A percentile compares a stretch with the other conserved stretches of the same genome.
Evolutionary conservation across 2,113 vertebrate genomes (phyloP).

Genomic region (Brachypodius melanocephalos): DNA sequence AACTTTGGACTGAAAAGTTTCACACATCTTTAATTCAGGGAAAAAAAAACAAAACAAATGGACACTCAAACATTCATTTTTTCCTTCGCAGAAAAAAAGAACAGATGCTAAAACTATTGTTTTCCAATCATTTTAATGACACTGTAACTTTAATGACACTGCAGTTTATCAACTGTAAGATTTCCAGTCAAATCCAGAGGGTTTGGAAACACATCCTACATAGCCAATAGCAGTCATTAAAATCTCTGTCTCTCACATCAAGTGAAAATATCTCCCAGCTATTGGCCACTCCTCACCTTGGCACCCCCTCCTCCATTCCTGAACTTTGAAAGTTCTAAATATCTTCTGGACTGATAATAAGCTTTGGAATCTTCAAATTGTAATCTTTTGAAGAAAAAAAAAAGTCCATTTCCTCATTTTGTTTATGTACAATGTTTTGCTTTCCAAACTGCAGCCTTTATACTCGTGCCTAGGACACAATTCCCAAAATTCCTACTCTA

Average conservation of each 20-base stretch:
- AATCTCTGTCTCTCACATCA: not conserved
- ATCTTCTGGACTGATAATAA: not conserved
- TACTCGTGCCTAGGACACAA: not conserved
- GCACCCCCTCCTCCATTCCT: not conserved
- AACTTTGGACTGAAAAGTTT: not conserved
- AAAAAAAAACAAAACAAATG: fast-evolving
- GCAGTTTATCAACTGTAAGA: not conserved
- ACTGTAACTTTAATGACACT: too few species aligned
- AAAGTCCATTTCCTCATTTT: not conserved
- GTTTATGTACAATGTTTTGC: not conserved
- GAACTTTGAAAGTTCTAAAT: not conserved
- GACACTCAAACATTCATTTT: not conserved
- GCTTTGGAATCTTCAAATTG: not conserved
- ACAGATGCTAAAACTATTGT: not conserved
- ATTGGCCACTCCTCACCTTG: not conserved
- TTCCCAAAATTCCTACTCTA: not conserved
- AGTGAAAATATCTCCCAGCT: not conserved
- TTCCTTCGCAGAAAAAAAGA: not conserved
- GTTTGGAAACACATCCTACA: not conserved
- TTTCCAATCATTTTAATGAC: not conserved
- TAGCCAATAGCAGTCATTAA: not conserved
- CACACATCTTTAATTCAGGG: not conserved
- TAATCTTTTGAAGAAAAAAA: not conserved
- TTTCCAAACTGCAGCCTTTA: not conserved
- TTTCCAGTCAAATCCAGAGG: not conserved